Evolutionary conservation across 2,888 invertebrate species (phyloP).

Genomic region (Trilocha varians): DNA sequence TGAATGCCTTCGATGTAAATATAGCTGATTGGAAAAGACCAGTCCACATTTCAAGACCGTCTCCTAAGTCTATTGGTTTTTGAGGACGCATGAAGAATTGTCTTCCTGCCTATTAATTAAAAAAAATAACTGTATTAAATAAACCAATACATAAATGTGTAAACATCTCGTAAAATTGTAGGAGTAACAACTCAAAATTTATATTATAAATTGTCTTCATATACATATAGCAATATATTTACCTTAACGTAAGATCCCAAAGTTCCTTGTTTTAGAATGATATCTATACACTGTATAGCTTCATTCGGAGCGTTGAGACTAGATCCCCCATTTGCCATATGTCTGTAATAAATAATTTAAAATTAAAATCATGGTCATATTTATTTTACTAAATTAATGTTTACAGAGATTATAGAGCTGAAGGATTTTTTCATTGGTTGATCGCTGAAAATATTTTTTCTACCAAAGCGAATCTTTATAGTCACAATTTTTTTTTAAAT

Average conservation of each 20-base stretch:
- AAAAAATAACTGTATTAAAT: too few relatives aligned
- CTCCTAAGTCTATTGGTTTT: conserved; percentile 75
- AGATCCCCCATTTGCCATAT: conserved; percentile 45
- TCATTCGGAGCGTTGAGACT: conserved; percentile 66
- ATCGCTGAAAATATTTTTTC: not conserved
- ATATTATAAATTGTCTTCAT: not conserved
- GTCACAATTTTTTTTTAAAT: too few relatives aligned
- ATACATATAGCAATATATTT: too few relatives aligned
- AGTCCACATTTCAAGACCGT: conserved; percentile 92
- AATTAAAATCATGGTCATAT: too few relatives aligned
- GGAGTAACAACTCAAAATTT: too few relatives aligned
- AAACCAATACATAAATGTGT: conserved; percentile 5
- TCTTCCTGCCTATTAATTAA: conserved; percentile 79
- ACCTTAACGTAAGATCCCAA: conserved; percentile 75
- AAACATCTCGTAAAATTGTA: too few relatives aligned
- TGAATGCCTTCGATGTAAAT: conserved; percentile 88
- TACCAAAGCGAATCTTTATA: not conserved
- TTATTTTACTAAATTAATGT: too few relatives aligned
- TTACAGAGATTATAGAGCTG: too few relatives aligned
- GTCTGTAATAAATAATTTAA: conserved; percentile 34
- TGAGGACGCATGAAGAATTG: conserved; percentile 81
- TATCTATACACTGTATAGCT: conserved; percentile 86
- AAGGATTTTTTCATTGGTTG: too few relatives aligned
- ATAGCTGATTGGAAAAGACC: conserved; percentile 95
- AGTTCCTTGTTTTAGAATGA: conserved; percentile 84